phyloP scores from a whole-genome alignment of 2,113 vertebrate genomes.

The Mesocricetus auratus region DNA sequence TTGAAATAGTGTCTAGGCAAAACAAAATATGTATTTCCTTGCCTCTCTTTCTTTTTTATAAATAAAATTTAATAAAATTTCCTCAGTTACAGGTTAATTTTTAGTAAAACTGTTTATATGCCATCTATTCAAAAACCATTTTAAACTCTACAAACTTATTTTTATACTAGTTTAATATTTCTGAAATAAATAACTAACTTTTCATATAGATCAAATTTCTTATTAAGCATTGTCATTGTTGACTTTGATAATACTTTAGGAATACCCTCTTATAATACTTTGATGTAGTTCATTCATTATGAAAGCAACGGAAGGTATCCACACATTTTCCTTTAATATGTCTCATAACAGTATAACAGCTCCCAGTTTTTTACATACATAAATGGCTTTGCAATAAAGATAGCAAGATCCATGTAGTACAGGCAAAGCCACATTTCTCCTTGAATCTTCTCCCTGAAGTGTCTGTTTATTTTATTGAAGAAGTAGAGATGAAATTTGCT shows the following conservation, averaged over 20 bases:
- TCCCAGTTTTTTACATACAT: neutral
- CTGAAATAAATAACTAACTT: neutral
- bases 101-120: slow-evolving; percentile 24
- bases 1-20: neutral
- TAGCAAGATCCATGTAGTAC: neutral
- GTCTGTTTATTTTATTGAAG: neutral
- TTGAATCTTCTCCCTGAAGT: neutral
- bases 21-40: neutral
- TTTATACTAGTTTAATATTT: slow-evolving; percentile 25
- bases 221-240: neutral
- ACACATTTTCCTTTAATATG: neutral
- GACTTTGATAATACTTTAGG: neutral
- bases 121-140: neutral
- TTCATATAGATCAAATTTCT: neutral
- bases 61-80: slow-evolving; percentile 44
- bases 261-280: neutral
- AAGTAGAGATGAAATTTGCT: neutral
- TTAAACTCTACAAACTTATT: slow-evolving; percentile 15
- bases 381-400: slow-evolving; percentile 21
- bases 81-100: neutral
- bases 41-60: neutral
- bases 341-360: neutral
- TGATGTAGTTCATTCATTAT: neutral
- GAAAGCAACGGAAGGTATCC: neutral
- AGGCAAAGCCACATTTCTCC: neutral